Base-by-base conservation (phyloP, 2,888 invertebrate species). In the Macroteleia sp. region DNA sequence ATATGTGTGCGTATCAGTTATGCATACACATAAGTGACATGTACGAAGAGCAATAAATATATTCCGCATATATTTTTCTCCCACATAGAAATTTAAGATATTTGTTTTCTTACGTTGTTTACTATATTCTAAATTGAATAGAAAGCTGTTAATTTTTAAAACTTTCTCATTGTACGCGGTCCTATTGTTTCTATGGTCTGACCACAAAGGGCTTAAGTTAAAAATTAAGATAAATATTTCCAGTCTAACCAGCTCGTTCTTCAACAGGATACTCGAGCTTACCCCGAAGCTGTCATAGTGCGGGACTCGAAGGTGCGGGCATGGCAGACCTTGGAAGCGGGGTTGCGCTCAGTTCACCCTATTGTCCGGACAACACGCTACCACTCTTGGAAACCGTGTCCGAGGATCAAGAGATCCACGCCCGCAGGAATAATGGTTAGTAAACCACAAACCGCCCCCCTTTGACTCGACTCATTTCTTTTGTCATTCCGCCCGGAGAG, bases 221-320 rank as follows among this genome's bases (percentile, higher is more conserved):
- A n/a, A n/a, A n/a, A n/a, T n/a, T n/a, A n/a, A n/a, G n/a, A 8
- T 34, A 2, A 34, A 14, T 14, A 2, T 14, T 34, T 6, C 30
- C 34, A 19, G 39, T 61, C 36, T 41, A 48, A 62, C 28, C 14
- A 16, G n/a, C 16, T 2, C 0, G 5, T 14, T 20, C 30, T 39
- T 56, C 17, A 16, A 48, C 89, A 96, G 96, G 96, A 70, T 97
- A 97, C 92, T 96, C 96, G 92, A 96, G 96, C 92, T 93, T 97
- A 86, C 96, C 97, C 22, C 94, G 97, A 80, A 96, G 96, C 66
- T 96, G 96, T 86, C 96, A 96, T 92, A 90, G 88, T 89, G 91
- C 90, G 86, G 92, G 90, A 83, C 90, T 86, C 84, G 92, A 84
- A 88, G 92, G 81, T 91, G 93, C 89, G 92, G 93, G 93, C 81